Conservation (phyloP, 35 echinoderm and acorn worm genomes). For the Ptychodera flava region DNA sequence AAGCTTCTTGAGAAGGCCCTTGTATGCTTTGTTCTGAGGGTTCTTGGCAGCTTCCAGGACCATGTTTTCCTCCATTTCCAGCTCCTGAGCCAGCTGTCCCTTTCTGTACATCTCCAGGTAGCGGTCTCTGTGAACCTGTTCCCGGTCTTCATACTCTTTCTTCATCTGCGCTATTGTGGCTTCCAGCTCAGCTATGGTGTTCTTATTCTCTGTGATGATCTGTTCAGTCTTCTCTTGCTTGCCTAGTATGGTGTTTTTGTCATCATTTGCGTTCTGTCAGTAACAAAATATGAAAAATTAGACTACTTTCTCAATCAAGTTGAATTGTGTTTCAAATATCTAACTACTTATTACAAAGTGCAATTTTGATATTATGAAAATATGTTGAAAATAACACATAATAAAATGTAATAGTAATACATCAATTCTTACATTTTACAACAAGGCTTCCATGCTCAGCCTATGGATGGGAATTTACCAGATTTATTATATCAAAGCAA, state of each 20-base stretch:
- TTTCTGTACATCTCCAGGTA: conserved; percentile 56
- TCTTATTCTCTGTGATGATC: conserved; percentile 8
- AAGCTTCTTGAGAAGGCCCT: conserved; percentile 25
- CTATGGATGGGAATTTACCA: no score
- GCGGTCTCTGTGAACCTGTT: conserved; percentile 15
- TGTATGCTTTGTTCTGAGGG: conserved; percentile 9
- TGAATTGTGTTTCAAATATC: no score
- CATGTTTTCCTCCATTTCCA: conserved; percentile 48
- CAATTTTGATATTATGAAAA: conserved; percentile 6
- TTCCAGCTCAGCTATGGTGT: conserved; percentile 8
- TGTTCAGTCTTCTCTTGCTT: conserved; percentile 5
- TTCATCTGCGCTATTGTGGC: conserved; percentile 24
- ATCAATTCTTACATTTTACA: no score
- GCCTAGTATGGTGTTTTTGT: neutral
- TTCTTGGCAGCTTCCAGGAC: conserved; percentile 6
- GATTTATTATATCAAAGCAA: no score
- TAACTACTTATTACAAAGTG: neutral
- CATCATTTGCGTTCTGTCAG: conserved; percentile 18
- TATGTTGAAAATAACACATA: neutral
- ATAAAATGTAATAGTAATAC: no score
- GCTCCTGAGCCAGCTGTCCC: conserved; percentile 7
- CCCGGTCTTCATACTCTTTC: conserved; percentile 30
- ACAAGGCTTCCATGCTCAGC: no score
- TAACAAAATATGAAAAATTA: neutral
- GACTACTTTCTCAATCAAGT: no score